Evolutionary conservation across 1,140 invertebrate genomes (phyloP).

Genomic region (Melanaphis sacchari): DNA sequence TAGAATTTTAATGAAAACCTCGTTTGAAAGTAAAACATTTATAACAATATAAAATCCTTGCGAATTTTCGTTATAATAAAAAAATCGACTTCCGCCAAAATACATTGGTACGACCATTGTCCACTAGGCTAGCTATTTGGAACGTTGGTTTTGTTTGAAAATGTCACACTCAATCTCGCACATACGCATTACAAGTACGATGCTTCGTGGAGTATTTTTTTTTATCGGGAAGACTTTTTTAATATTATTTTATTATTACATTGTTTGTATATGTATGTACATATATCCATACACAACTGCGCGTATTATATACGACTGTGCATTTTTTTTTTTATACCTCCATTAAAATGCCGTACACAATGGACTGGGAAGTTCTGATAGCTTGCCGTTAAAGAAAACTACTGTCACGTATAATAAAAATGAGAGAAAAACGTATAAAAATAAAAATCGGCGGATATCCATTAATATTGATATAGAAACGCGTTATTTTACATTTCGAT

Average conservation of each 20-base stretch:
- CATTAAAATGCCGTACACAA: slow-evolving; percentile 18
- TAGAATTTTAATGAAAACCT: neutral
- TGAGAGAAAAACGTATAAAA: neutral
- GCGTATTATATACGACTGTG: neutral
- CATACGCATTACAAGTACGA: neutral
- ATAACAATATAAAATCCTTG: neutral
- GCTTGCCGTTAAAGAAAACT: neutral
- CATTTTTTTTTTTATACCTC: neutral
- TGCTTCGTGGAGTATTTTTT: neutral
- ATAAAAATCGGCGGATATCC: slow-evolving; percentile 12
- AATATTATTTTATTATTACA: slow-evolving; percentile 8
- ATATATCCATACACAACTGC: neutral
- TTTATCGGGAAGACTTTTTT: neutral
- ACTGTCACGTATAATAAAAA: slow-evolving; percentile 26
- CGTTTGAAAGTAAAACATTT: neutral
- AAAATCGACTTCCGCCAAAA: neutral
- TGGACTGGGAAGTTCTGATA: neutral
- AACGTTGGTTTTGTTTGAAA: neutral
- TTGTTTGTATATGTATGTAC: neutral
- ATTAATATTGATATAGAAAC: neutral
- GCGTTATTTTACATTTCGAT: neutral
- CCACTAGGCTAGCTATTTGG: neutral
- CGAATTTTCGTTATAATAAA: neutral
- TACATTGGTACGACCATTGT: neutral
- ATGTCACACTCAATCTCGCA: neutral